These are phyloP conservation scores for Apostichopus parvimensis DNA, from an alignment of 35 echinoderm and acorn worm species.

Conservation along the genomic window DNA sequence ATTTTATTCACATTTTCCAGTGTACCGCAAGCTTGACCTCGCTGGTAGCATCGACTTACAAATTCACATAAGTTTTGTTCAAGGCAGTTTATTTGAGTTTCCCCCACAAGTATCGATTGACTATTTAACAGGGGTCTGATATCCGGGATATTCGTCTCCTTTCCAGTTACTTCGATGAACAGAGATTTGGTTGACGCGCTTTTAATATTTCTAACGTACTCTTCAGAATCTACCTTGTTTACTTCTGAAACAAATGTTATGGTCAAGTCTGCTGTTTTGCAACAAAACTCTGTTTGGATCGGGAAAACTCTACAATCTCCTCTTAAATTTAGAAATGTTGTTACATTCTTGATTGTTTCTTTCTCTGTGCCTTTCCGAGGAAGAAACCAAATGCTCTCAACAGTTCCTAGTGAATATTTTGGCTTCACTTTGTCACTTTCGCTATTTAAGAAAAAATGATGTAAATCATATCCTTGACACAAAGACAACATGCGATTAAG, in stretches of 20 bases:
- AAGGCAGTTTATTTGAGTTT: background rate
- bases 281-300: background rate
- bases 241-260: background rate
- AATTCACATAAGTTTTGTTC: background rate
- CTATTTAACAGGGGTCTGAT: background rate
- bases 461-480: background rate
- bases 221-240: background rate
- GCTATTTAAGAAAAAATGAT: background rate
- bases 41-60: background rate
- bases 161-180: background rate
- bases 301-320: conserved; percentile 2
- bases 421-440: conserved; percentile 9
- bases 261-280: conserved; percentile 6
- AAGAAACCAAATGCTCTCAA: conserved; percentile 26
- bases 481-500: background rate
- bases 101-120: background rate
- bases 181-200: background rate
- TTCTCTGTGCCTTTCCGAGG: background rate
- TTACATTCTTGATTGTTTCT: conserved; percentile 11
- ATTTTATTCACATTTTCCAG: background rate
- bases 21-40: background rate
- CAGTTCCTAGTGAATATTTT: background rate
- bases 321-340: conserved; percentile 35
- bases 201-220: background rate
- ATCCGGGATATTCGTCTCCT: background rate